Evolutionary conservation across 2,797 vertebrate genomes (phyloP).

Genomic region (Eulemur coronatus): DNA sequence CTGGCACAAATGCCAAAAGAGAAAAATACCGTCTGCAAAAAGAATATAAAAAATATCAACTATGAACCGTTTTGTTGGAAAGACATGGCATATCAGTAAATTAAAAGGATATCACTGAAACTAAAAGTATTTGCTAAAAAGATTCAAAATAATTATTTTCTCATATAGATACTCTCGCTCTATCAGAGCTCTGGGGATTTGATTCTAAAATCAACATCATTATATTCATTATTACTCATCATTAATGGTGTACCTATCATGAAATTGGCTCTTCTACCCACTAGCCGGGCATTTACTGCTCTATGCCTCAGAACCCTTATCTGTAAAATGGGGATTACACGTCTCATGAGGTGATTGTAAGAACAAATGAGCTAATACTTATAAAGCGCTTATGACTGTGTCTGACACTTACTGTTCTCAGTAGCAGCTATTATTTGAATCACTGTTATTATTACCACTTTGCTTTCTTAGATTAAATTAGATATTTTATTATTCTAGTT

Average conservation of each 20-base stretch:
- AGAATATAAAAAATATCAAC: background rate
- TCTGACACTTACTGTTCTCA: background rate
- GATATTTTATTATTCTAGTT: background rate
- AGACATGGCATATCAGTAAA: background rate
- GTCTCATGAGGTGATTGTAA: background rate
- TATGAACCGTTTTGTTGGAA: background rate
- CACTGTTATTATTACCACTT: background rate
- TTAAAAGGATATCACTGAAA: background rate
- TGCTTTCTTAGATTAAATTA: constrained; percentile 8
- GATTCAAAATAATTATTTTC: constrained; percentile 17
- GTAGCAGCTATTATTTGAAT: constrained; percentile 26
- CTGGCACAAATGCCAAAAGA: background rate
- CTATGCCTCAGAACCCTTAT: background rate
- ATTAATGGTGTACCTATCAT: background rate
- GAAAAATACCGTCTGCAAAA: background rate
- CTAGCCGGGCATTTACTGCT: background rate
- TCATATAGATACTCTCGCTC: background rate
- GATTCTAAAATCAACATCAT: constrained; percentile 16
- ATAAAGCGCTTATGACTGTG: background rate
- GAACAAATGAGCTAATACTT: constrained; percentile 1
- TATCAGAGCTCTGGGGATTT: background rate
- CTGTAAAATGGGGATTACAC: background rate
- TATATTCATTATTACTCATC: background rate
- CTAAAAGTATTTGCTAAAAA: constrained; percentile 12
- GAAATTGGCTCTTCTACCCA: background rate